Base-by-base conservation (phyloP, 2,797 vertebrate species). In the Sebastes minor region DNA sequence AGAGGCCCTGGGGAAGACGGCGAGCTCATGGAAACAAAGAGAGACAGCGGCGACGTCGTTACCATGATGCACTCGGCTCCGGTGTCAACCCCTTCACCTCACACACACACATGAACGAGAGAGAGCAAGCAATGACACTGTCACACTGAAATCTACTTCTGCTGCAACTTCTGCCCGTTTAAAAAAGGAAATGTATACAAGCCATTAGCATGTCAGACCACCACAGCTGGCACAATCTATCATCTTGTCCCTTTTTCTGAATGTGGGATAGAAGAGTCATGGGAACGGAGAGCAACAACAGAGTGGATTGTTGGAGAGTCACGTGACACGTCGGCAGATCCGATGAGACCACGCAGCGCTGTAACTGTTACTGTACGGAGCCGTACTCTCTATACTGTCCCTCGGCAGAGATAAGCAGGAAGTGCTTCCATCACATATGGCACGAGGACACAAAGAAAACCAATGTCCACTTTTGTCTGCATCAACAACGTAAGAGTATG, bases 211-310 rank as follows among this genome's bases (percentile, higher is more conserved):
- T 68, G 22, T 81, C 64, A 70, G 30, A 11, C 38, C 76, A 49
- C 49, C 42, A 71, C 84, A 80, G 77, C 76, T 82, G 80, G 22
- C 23, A 49, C 78, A 25, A 33, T 72, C 64, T 57, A 1, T 49
- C 46, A 20, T 9, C 30, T 28, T 56, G 76, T 76, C 78, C n/a
- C 11, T 22, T 22, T 4, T 35, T 73, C 70, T 75, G 49, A 59
- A 27, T 62, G 56, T 55, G 57, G 46, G 32, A 49, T 1, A 4
- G 33, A 46, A 71, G 32, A 69, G 60, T 56, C 62, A 65, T 30
- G 33, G 76, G 66, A 74, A 74, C 67, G 65, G 62, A 76, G 49
- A 69, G 68, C 56, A 76, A 91, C 91, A 93, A 92, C 49, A 65
- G 83, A 53, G 49, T 1, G 22, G 63, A 83, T 87, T 89, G 90